Evolutionary conservation across 2,797 vertebrate species (phyloP).

Genomic region (Craterocephalus amniculus): DNA sequence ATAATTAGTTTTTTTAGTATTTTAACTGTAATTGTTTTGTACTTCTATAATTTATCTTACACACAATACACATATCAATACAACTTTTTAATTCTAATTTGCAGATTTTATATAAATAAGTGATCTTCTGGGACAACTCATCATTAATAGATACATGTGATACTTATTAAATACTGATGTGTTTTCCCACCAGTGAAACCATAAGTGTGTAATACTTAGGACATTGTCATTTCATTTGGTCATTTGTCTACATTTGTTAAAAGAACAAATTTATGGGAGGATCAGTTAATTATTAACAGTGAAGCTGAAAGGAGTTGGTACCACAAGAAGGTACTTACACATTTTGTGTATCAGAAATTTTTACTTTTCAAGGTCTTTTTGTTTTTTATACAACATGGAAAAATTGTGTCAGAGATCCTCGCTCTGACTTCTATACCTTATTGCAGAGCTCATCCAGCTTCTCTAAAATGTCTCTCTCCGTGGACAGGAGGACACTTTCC

Average conservation of each 20-base stretch:
- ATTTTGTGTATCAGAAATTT: neutral
- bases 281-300: neutral
- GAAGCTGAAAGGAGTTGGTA: neutral
- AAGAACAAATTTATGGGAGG: neutral
- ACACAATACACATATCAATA: too few relatives aligned
- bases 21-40: neutral
- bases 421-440: slow-evolving; percentile 65
- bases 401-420: neutral
- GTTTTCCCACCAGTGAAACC: neutral
- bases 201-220: too few relatives aligned
- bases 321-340: neutral
- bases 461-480: slow-evolving; percentile 80
- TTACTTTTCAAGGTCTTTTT: neutral
- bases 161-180: too few relatives aligned
- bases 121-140: neutral
- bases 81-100: neutral
- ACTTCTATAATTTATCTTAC: neutral
- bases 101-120: neutral
- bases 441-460: slow-evolving; percentile 76
- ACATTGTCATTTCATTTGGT: too few relatives aligned
- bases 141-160: too few relatives aligned
- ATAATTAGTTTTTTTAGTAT: neutral
- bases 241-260: neutral
- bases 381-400: neutral
- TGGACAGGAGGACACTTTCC: slow-evolving; percentile 51